Evolutionary conservation across 2,888 invertebrate genomes (phyloP), one percentile per base, ranked within the genome.

Genomic region (Hybos culiciformis): DNA sequence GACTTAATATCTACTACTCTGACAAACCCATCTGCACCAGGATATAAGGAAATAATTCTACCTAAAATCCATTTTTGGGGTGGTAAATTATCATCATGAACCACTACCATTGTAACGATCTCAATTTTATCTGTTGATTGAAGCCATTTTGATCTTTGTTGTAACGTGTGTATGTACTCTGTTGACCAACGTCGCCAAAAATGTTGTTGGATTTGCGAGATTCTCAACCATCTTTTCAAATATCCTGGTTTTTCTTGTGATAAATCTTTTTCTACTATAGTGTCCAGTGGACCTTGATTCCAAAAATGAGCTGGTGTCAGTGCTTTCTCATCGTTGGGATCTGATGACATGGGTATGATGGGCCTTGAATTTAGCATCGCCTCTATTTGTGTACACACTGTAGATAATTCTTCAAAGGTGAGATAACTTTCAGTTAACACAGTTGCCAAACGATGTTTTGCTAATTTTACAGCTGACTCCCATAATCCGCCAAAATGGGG

Each of bases 401-500:
- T 48, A 8, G 29, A 20, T 6, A 45, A 33, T 23, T 46, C 46
- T 39, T 50, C 47, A 24, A 42, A 48, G 9, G 37, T 46, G 2
- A 39, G n/a, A 44, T 21, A 34, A 36, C n/a, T n/a, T n/a, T n/a
- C n/a, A n/a, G n/a, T n/a, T n/a, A n/a, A n/a, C n/a, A n/a, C n/a
- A n/a, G n/a, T n/a, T n/a, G n/a, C n/a, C n/a, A n/a, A n/a, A n/a
- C n/a, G n/a, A n/a, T n/a, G n/a, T n/a, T n/a, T n/a, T n/a, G n/a
- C n/a, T n/a, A n/a, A n/a, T n/a, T n/a, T n/a, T n/a, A n/a, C n/a
- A n/a, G 42, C 42, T 9, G 47, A 40, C 32, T 46, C 44, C 46
- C 47, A 47, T 14, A 48, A 21, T 3, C 47, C 48, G 21, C 43
- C 48, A 39, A 51, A 50, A 24, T 49, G 45, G n/a, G 48, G 48